phyloP scores from a whole-genome alignment of 2,797 vertebrate genomes.

The Channallabes apus region DNA sequence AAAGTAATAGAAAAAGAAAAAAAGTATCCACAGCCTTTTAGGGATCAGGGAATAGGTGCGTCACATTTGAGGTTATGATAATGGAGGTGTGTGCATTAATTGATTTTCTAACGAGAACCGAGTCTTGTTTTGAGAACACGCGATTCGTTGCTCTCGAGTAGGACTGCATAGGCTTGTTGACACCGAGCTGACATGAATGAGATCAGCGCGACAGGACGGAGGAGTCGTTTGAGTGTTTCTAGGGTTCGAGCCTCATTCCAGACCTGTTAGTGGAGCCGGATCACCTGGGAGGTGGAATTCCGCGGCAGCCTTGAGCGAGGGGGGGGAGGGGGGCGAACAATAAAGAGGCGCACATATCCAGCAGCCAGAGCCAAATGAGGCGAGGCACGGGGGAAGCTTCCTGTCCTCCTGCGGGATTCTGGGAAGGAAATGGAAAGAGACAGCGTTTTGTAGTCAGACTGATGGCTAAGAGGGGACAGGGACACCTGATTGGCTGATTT shows the following conservation, averaged over 20 bases:
- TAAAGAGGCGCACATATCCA: constrained; percentile 63
- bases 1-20: constrained; percentile 16
- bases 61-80: constrained; percentile 17
- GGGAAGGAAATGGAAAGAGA: constrained; percentile 70
- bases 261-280: constrained; percentile 54
- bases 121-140: constrained; percentile 8
- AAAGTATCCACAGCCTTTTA: neutral
- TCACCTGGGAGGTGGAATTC: constrained; percentile 58
- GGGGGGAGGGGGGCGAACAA: constrained; percentile 59
- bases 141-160: neutral
- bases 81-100: constrained; percentile 12
- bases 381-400: constrained; percentile 67
- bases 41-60: constrained; percentile 8
- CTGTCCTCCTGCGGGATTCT: constrained; percentile 53
- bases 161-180: neutral
- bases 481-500: constrained; percentile 72
- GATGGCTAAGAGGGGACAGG: constrained; percentile 53
- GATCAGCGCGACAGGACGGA: constrained; percentile 1
- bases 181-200: constrained; percentile 8
- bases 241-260: constrained; percentile 54
- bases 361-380: constrained; percentile 72
- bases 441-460: constrained; percentile 40
- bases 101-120: constrained; percentile 21
- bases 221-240: constrained; percentile 6
- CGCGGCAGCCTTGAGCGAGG: constrained; percentile 57